Evolutionary conservation across 2,797 vertebrate genomes (phyloP), one percentile per base, ranked within the genome.

Genomic region (Calcarius lapponicus): DNA sequence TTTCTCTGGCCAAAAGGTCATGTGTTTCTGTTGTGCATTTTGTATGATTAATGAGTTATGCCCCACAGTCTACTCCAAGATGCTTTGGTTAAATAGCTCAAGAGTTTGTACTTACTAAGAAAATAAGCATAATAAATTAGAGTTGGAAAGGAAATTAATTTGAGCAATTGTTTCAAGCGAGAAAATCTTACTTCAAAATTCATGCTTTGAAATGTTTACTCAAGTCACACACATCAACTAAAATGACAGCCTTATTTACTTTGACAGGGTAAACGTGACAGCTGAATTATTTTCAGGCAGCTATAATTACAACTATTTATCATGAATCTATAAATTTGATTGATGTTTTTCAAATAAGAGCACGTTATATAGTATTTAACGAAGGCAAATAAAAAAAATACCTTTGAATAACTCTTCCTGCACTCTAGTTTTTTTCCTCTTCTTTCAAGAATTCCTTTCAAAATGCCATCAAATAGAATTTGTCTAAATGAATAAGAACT

Each of bases 161-260:
- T 96, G 69, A 87, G 84, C 90, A 74, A 95, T 96, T 97, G 97
- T 97, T 97, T 96, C 96, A 92, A 88, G 86, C 3, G 3, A 72
- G 58, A 62, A 76, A 69, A 87, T 88, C 43, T 78, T 72, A 70
- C 93, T 95, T 93, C 69, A 86, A 87, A 86, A 94, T 95, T 95
- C 86, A 75, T 92, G 67, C 86, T 95, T 93, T 85, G 79, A 95
- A 94, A 95, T 94, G 95, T 97, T 97, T 97, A 96, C 95, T 96
- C 84, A 91, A 96, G 96, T 97, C 96, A 85, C 75, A 90, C 93
- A 92, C 74, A 97, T 97, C 97, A 97, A 80, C 88, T 93, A 64
- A 97, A 96, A 94, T 97, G 96, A 97, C 97, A 98, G 97, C 70
- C 90, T 97, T 97, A 97, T 97, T 97, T 97, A 97, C 95, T 96